Base-by-base conservation (phyloP, 2,888 invertebrate species). In the Pachymerium ferrugineum region DNA sequence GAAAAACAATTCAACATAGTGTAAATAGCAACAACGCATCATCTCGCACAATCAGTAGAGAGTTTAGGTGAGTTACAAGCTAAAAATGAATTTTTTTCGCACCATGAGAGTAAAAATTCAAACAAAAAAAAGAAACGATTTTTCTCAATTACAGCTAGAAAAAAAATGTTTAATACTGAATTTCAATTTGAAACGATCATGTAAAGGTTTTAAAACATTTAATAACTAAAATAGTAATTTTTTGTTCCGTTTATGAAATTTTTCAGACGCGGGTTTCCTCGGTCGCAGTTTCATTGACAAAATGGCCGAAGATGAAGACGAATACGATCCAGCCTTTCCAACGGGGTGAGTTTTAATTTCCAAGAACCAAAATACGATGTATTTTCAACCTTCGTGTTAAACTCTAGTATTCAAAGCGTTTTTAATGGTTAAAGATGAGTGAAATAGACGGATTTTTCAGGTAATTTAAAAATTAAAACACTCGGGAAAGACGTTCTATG, bases 241-340 rank as follows among this genome's bases (percentile, higher is more conserved):
- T 47, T 47, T 47, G 6, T 47, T 16, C 16, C 22, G 16, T 47
- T 16, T 47, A 47, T 8, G n/a, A 16, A 16, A 47, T 16, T 47
- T 22, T 47, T 19, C 19, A 47, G 47, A 16, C 47, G 3, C 47
- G 47, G 16, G 47, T 47, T 47, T 47, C 22, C 1, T 47, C 47
- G 47, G 47, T 1, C 47, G 47, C 47, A 47, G 16, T 47, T 47
- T 47, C 16, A 22, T 47, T 47, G 68, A n/a, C 68, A 70, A 31
- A 29, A 70, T 70, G 70, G 70, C 70, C 35, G 70, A 70, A 68
- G 68, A 47, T 47, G 47, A 47, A 47, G 47, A 47, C 28, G 68
- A 70, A 33, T 70, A 70, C 70, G 70, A 70, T 70, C 70, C 70
- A 31, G 70, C 70, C 5, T 70, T 70, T 31, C 70, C 70, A 22